Evolutionary conservation across 2,797 vertebrate species (phyloP), one percentile per base, ranked within the genome.

Genomic region (Moxostoma hubbsi): DNA sequence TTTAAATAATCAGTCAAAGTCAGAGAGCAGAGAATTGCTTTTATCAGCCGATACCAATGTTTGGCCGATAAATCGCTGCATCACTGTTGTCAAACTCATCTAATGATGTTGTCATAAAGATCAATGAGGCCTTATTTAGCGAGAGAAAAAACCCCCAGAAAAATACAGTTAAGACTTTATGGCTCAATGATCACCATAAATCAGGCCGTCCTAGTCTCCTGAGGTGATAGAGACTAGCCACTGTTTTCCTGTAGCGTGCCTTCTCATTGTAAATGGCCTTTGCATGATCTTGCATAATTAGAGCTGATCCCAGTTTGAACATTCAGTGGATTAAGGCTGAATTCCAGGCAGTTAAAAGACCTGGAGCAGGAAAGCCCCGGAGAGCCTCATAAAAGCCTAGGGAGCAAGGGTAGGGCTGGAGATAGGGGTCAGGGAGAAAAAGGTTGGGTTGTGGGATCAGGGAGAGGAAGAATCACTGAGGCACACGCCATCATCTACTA

Each of bases 281-380:
- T 46, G 64, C 45, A 80, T 61, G 59, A 73, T 64, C 57, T 55
- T 73, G 79, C 77, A 79, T 13, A 71, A 84, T 83, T 77, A 86
- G 50, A 84, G 79, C 76, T 80, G 72, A 76, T 87, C 86, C 80
- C 70, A 63, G 70, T 63, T 73, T 85, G 51, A 86, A 78, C 73
- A 86, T 85, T 87, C 82, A 72, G 73, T 83, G 88, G 67, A 88
- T 87, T 69, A 85, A 84, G 83, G 81, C 78, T 76, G 82, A 76
- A 83, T 87, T 85, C 77, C 83, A 84, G 77, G 71, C 81, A 69
- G 63, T 86, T 75, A 73, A 77, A 75, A 81, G 15, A 73, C 84
- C 73, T 82, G 89, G 79, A 83, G 81, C 84, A 89, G 89, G 88
- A 91, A 91, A 55, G 61, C 85, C 82, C 73, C 0, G 45, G 81